A percentile compares a stretch with the other conserved stretches of the same genome.
phyloP scores from a whole-genome alignment of 2,888 invertebrate species.

The Phrixothrix hirtus region DNA sequence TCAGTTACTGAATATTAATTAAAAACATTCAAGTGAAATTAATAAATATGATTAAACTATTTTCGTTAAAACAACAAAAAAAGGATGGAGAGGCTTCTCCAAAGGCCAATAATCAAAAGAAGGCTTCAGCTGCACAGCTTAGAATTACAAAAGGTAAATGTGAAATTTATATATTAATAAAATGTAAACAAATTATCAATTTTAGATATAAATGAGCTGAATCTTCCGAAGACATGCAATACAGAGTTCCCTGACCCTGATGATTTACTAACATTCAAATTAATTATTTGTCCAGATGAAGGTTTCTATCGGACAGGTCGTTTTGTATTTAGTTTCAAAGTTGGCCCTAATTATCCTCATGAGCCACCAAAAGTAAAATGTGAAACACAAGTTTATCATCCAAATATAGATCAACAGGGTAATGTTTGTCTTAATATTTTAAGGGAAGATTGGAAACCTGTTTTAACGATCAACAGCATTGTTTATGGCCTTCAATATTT shows the following conservation, averaged over 20 bases:
- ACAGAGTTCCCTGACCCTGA: slow-evolving; percentile 96
- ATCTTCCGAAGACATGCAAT: slow-evolving; percentile 94
- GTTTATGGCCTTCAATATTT: slow-evolving; percentile 97
- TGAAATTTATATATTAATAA: not conserved
- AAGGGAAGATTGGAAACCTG: slow-evolving; percentile 99
- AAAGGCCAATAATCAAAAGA: slow-evolving; percentile 78
- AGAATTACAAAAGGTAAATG: slow-evolving; percentile 92
- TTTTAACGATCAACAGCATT: slow-evolving; percentile 95
- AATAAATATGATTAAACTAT: slow-evolving; percentile 90
- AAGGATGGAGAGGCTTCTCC: slow-evolving; percentile 92
- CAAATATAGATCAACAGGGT: slow-evolving; percentile 97
- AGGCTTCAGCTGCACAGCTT: slow-evolving; percentile 94
- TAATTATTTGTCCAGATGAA: slow-evolving; percentile 96
- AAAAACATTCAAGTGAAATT: slow-evolving; percentile 5
- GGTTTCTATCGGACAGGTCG: slow-evolving; percentile 94
- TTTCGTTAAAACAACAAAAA: slow-evolving; percentile 97
- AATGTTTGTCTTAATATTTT: slow-evolving; percentile 97
- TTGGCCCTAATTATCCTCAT: slow-evolving; percentile 96
- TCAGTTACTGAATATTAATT: slow-evolving; percentile 6
- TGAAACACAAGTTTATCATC: slow-evolving; percentile 96
- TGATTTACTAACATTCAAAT: slow-evolving; percentile 93
- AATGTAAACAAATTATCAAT: too few species aligned
- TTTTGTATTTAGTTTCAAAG: slow-evolving; percentile 96
- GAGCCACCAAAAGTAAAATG: slow-evolving; percentile 99
- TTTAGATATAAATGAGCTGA: slow-evolving; percentile 95